phyloP scores from a whole-genome alignment of 2,888 invertebrate genomes.

The Drosophila nr. perissopoda region DNA sequence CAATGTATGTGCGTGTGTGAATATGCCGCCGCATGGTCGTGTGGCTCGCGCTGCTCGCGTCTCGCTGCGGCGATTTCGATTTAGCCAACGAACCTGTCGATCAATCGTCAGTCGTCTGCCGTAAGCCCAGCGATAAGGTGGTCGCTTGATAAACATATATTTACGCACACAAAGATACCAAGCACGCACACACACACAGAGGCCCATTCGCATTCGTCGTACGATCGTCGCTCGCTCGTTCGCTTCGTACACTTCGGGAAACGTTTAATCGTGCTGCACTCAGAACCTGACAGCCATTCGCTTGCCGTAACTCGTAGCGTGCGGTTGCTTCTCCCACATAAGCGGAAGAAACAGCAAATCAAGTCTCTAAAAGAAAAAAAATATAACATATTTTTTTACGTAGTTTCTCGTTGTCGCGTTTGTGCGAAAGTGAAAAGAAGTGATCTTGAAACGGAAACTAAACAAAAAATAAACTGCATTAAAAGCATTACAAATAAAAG shows the following conservation, averaged over 20 bases:
- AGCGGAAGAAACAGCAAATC: constrained; percentile 39
- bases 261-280: constrained; percentile 82
- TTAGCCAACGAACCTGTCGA: constrained; percentile 83
- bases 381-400: constrained; percentile 49
- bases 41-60: constrained; percentile 73
- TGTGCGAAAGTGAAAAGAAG: constrained; percentile 69
- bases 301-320: constrained; percentile 81
- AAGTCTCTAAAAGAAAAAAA: constrained; percentile 31
- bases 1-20: constrained; percentile 21
- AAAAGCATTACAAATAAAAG: constrained; percentile 24
- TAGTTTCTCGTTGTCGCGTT: constrained; percentile 49
- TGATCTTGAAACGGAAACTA: constrained; percentile 51
- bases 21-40: constrained; percentile 68
- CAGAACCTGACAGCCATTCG: constrained; percentile 83
- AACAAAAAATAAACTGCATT: constrained; percentile 36
- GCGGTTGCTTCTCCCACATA: constrained; percentile 56
- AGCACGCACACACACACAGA: constrained; percentile 8
- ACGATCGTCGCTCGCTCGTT: constrained; percentile 48
- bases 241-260: constrained; percentile 54
- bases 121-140: constrained; percentile 81
- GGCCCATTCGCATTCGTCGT: constrained; percentile 30
- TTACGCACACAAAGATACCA: constrained; percentile 21
- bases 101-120: constrained; percentile 83
- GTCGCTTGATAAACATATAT: constrained; percentile 41
- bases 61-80: constrained; percentile 81